A percentile compares a stretch with the other conserved stretches of the same genome.
These are phyloP conservation scores for Halictus rubicundus DNA, from an alignment of 1,140 invertebrate genomes.

Conservation along the genomic window DNA sequence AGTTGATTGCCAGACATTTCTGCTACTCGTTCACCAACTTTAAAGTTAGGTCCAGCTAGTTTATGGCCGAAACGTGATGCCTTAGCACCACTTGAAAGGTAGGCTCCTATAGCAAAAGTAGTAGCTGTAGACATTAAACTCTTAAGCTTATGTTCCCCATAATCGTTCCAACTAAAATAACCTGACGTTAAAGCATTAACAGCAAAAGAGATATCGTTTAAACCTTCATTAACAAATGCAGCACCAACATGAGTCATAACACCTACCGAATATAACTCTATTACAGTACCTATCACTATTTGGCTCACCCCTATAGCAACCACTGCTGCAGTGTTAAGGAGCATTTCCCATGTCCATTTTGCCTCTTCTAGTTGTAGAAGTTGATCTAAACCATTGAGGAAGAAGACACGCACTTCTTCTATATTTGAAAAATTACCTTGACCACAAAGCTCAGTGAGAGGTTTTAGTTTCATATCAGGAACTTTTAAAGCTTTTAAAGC, in stretches of 20 bases:
- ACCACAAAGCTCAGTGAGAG: neutral
- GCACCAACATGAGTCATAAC: neutral
- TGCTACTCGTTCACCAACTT: neutral
- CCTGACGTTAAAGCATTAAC: constrained; percentile 19
- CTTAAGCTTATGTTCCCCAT: constrained; percentile 19
- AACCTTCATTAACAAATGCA: neutral
- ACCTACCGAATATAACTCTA: constrained; percentile 3
- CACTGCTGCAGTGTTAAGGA: neutral
- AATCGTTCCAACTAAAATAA: constrained; percentile 37
- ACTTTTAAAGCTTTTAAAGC: neutral
- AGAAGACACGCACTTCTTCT: neutral
- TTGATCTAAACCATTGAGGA: neutral
- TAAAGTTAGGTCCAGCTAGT: constrained; percentile 5
- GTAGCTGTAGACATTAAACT: constrained; percentile 11
- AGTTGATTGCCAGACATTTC: neutral
- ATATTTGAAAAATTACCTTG: neutral
- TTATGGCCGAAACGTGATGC: constrained; percentile 5
- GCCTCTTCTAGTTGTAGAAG: constrained; percentile 2
- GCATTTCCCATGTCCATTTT: constrained; percentile 1
- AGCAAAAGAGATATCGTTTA: constrained; percentile 29
- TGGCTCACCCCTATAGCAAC: neutral
- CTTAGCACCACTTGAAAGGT: neutral
- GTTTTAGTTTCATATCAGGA: constrained; percentile 5
- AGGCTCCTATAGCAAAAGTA: neutral
- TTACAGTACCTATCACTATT: constrained; percentile 3